A percentile compares a stretch with the other conserved stretches of the same genome.
Evolutionary conservation across 2,113 vertebrate genomes (phyloP).

Genomic region (Channa argus): DNA sequence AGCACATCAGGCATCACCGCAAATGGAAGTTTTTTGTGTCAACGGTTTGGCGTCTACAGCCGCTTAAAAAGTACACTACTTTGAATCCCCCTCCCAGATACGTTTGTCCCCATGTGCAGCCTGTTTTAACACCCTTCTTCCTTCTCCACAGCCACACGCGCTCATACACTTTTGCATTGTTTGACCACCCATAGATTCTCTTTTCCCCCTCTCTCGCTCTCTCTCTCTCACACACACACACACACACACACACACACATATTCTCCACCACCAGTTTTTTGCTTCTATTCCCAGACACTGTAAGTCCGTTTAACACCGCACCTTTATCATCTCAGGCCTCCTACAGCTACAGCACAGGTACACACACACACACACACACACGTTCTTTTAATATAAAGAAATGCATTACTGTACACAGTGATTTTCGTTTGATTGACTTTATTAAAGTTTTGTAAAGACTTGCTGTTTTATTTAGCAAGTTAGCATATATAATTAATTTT

Average conservation of each 20-base stretch:
- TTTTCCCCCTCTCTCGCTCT: no score
- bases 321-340: slow-evolving; percentile 63
- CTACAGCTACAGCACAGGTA: slow-evolving; percentile 29
- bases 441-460: background rate
- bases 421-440: background rate
- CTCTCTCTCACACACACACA: no score
- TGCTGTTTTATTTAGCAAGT: slow-evolving; percentile 2
- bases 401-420: background rate
- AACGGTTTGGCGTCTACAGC: slow-evolving; percentile 43
- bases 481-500: background rate
- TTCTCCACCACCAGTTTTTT: background rate
- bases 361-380: slow-evolving; percentile 3
- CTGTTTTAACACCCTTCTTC: slow-evolving; percentile 13
- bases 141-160: background rate
- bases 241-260: slow-evolving; percentile 2
- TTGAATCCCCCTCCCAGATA: slow-evolving; percentile 16
- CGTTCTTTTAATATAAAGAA: background rate
- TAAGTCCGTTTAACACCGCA: slow-evolving; percentile 64
- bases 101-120: slow-evolving; percentile 52
- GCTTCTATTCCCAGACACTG: slow-evolving; percentile 32
- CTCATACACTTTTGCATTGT: background rate
- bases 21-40: slow-evolving; percentile 47
- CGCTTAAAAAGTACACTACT: slow-evolving; percentile 21
- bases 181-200: no score
- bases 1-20: slow-evolving; percentile 60